A percentile compares a stretch with the other conserved stretches of the same genome.
Evolutionary conservation across 2,113 vertebrate species (phyloP).

Genomic region (Podarcis raffonei): DNA sequence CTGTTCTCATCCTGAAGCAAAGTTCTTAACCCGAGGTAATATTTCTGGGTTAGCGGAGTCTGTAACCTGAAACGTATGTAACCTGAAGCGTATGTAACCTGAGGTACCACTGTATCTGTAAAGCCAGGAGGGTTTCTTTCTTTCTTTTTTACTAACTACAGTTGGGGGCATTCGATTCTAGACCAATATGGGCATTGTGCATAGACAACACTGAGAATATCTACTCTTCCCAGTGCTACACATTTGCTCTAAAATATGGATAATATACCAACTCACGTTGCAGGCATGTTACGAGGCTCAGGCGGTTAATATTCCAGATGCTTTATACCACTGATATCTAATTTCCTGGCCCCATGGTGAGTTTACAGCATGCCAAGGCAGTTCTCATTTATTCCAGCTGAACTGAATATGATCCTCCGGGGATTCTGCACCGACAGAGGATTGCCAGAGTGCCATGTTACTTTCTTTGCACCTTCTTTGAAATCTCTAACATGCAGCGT

Average conservation of each 20-base stretch:
- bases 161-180: background rate
- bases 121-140: background rate
- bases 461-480: background rate
- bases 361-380: background rate
- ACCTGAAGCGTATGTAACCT: no score
- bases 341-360: conserved; percentile 2
- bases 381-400: background rate
- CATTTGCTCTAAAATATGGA: background rate
- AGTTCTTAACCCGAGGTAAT: no score
- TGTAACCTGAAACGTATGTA: no score
- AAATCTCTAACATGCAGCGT: background rate
- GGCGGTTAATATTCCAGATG: conserved; percentile 2
- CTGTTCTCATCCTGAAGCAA: no score
- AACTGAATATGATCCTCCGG: conserved; percentile 1
- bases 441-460: background rate
- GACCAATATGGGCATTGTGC: background rate
- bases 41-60: no score
- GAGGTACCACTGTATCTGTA: background rate
- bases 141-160: background rate
- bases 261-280: background rate
- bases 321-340: conserved; percentile 16
- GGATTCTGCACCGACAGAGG: background rate
- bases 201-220: background rate
- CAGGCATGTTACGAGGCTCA: background rate
- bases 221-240: background rate